Evolutionary conservation across 2,113 vertebrate species (phyloP).

Genomic region (Trachemys scripta): DNA sequence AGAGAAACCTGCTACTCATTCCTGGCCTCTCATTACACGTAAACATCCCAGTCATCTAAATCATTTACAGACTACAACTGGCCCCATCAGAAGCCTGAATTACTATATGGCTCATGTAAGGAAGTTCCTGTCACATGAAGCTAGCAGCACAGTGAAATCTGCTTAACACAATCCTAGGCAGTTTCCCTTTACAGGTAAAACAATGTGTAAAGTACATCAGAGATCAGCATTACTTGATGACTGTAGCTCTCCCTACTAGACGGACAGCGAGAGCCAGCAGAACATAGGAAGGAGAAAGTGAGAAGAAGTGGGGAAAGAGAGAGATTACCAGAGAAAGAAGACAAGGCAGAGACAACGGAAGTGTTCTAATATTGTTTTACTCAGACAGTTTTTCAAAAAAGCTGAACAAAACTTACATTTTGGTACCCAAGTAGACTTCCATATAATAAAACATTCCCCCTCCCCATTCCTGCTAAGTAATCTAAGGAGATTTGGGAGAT

Average conservation of each 20-base stretch:
- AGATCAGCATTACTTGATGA: not conserved
- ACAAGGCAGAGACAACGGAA: not conserved
- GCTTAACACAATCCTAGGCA: not conserved
- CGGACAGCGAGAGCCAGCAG: not conserved
- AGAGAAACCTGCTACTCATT: not conserved
- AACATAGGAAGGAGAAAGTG: not conserved
- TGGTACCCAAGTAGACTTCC: not conserved
- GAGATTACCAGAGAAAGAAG: not conserved
- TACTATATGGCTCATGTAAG: rapidly evolving
- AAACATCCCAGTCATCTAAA: not conserved
- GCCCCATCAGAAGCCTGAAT: not conserved
- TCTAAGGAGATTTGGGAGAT: not conserved
- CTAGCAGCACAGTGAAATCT: not conserved
- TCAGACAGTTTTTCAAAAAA: not conserved
- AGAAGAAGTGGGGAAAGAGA: not conserved
- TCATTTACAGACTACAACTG: not conserved
- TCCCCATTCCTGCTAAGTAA: not conserved
- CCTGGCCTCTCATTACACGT: not conserved
- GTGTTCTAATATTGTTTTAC: not conserved
- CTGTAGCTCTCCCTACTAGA: not conserved
- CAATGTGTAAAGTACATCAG: not conserved
- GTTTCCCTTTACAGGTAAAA: not conserved
- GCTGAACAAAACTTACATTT: not conserved
- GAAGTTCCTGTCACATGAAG: not conserved
- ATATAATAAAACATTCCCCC: not conserved